Evolutionary conservation across 1,140 invertebrate species (phyloP), one percentile per base, ranked within the genome.

Genomic region (Halyomorpha halys): DNA sequence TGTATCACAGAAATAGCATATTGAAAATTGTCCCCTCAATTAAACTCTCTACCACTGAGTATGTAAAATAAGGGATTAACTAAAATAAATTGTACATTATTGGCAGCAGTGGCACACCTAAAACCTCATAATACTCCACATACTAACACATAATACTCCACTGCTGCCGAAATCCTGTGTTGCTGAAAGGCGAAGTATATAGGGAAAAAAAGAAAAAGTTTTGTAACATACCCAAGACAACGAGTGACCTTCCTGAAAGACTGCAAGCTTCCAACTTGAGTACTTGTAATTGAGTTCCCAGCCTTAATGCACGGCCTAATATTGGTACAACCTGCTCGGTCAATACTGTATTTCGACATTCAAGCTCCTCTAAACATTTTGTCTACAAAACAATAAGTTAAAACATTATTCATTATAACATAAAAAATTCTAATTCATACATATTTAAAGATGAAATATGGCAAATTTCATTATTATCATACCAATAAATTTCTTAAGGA

Each of bases 261-360:
- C 79, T 79, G 72, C 85, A 86, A 71, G 85, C 85, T 73, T 90
- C 86, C 68, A 90, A 75, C 75, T 89, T 86, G 44, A 90, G 75
- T 19, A 84, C 81, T 63, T 82, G 82, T 45, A 90, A 74, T 73
- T 83, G 83, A 19, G 85, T 81, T 18, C 81, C 80, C 65, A 83
- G 74, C 44, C 84, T 78, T 19, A 91, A 74, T 16, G 87, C 80
- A 53, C 86, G 78, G 61, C 82, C 83, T 61, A 91, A 72, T 60
- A 86, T 81, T 13, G 83, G 81, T 72, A 87, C 82, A 69, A 82
- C 80, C 49, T 82, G 78, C 71, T 89, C 85, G 68, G 83, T 83
- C 27, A 90, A 73, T 27, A 79, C 78, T 67, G 82, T 81, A 69
- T 82, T 82, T 34, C 79, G 75, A 16, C 85, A 80, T 75, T 89